Evolutionary conservation across 2,888 invertebrate genomes (phyloP).

Genomic region (Ennomos erosarius): DNA sequence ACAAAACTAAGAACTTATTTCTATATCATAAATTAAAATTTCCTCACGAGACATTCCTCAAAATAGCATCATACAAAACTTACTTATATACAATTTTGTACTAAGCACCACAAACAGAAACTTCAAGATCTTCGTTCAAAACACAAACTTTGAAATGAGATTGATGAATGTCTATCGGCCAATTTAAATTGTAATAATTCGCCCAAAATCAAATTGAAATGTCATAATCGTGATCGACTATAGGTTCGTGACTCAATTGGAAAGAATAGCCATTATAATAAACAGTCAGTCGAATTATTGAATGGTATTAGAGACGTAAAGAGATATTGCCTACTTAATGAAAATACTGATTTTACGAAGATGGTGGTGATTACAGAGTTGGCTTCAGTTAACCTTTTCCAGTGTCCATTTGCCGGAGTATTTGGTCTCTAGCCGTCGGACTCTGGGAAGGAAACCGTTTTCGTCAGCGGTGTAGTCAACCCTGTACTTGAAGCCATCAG

Average conservation of each 20-base stretch:
- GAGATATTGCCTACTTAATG: conserved; percentile 59
- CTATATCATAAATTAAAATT: conserved; percentile 77
- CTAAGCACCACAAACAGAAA: conserved; percentile 48
- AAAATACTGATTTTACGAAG: conserved; percentile 75
- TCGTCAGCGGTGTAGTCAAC: conserved; percentile 83
- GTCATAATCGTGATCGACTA: conserved; percentile 65
- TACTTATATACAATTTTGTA: conserved; percentile 55
- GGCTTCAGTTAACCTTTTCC: conserved; percentile 71
- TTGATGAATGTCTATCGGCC: conserved; percentile 45
- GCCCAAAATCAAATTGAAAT: conserved; percentile 57
- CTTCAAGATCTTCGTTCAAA: conserved; percentile 42
- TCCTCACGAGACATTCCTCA: conserved; percentile 57
- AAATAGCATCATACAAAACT: conserved; percentile 45
- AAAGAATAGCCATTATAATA: conserved; percentile 49
- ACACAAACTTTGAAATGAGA: conserved; percentile 37
- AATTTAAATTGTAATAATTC: conserved; percentile 41
- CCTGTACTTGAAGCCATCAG: conserved; percentile 81
- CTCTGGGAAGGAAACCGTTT: conserved; percentile 79
- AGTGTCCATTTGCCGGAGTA: conserved; percentile 81
- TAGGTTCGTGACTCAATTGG: conserved; percentile 57
- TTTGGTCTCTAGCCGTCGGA: conserved; percentile 76
- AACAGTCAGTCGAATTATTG: conserved; percentile 50
- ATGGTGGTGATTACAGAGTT: conserved; percentile 41
- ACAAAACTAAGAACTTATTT: conserved; percentile 68
- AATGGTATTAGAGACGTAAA: conserved; percentile 24